Base-by-base conservation (phyloP, 2,113 vertebrate genomes). In the Cariama cristata region DNA sequence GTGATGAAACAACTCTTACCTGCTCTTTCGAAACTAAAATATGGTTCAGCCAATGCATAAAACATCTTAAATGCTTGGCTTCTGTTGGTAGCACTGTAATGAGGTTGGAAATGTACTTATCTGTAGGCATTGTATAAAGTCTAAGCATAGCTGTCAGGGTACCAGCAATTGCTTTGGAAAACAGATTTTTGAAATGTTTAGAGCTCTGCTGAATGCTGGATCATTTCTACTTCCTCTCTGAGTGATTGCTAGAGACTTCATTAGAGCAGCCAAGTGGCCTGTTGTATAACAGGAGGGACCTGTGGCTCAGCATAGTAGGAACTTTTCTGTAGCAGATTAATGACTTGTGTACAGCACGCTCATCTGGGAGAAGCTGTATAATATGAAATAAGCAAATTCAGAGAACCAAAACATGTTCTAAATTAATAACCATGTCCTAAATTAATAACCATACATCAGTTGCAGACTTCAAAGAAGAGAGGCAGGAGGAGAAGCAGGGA, bases 51-150 rank as follows among this genome's bases (percentile, higher is more conserved):
- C 28, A 73, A 82, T 93, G 56, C 56, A 96, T 86, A 90, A 92
- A 95, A 93, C 49, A 76, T 87, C 95, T 96, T 86, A 90, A 96
- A 95, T 75, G 45, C 85, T 95, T 86, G 77, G 35, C 83, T 97
- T 81, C 66, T 53, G 73, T 71, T 96, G 92, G 76, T 94, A 83
- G 60, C 49, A 83, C 69, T 38, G 49, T 95, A 95, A 96, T 90
- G 94, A 93, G 72, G 33, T 13, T 95, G 74, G 88, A 93, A 98
- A 84, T 69, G 42, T 74, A 82, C 49, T 89, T 94, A 91, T 91
- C 64, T 95, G 81, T 68, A 84, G 89, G 59, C 83, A 93, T 74
- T 77, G 59, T 84, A 64, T 73, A 56, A 88, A 87, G 79, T 79
- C 93, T 62, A 77, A 95, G 53, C 33, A 27, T 44, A 92, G 73